Percentiles rank a stretch among this genome's conserved stretches.
Conservation (phyloP, 2,797 vertebrate genomes). For the Eulemur rubriventer region DNA sequence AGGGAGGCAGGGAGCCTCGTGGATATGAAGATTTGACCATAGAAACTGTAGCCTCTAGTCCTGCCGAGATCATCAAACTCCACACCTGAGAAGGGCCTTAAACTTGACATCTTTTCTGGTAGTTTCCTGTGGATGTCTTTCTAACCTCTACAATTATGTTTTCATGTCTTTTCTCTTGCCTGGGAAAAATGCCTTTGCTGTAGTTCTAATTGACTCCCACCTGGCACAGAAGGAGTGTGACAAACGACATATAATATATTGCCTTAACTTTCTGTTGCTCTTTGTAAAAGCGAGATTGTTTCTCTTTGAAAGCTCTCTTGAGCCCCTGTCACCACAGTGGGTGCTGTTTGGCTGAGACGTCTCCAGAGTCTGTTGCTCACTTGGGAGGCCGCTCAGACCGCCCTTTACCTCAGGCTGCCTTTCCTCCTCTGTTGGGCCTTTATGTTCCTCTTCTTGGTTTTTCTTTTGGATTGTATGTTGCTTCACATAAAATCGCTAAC, state of each 20-base stretch:
- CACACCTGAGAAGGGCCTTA: not conserved
- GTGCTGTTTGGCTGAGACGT: not conserved
- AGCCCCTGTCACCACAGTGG: not conserved
- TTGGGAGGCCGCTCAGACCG: not conserved
- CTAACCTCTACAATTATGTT: slow-evolving; percentile 31
- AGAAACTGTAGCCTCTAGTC: not conserved
- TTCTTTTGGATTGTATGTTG: slow-evolving; percentile 39
- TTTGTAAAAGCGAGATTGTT: not conserved
- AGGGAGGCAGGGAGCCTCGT: not conserved
- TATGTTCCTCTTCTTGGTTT: slow-evolving; percentile 68
- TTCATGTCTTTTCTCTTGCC: slow-evolving; percentile 52
- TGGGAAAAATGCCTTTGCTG: slow-evolving; percentile 36
- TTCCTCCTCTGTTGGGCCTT: slow-evolving; percentile 73
- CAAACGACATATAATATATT: slow-evolving; percentile 49
- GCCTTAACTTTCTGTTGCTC: slow-evolving; percentile 17
- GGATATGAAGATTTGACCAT: not conserved
- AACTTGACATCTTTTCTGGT: slow-evolving; percentile 6
- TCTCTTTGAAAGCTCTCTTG: not conserved
- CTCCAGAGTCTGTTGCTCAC: not conserved
- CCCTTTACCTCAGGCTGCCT: slow-evolving; percentile 77
- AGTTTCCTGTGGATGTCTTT: slow-evolving; percentile 45
- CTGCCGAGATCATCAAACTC: not conserved
- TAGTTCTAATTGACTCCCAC: slow-evolving; percentile 50
- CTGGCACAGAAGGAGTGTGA: slow-evolving; percentile 53
- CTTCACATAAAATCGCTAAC: slow-evolving; percentile 76